Evolutionary conservation across 2,888 invertebrate species (phyloP), one percentile per base, ranked within the genome.

Genomic region (Tanypteryx hageni): DNA sequence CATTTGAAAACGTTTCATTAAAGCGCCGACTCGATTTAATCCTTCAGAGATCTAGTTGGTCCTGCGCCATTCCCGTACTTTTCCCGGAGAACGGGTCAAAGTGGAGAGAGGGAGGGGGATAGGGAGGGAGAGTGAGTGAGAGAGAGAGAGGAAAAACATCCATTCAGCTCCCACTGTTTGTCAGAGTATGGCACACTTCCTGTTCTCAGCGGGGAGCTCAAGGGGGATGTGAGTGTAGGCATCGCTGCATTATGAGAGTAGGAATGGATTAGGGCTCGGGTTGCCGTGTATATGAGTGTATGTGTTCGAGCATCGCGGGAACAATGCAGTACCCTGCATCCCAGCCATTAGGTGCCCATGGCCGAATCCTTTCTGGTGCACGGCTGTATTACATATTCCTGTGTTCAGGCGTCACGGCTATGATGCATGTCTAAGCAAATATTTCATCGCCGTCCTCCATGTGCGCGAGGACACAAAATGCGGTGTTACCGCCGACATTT

Each of bases 91-190:
- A 5, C 44, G 44, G 44, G 44, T 44, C 44, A 5, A 44, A 44
- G 5, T 44, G 44, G 44, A 44, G 44, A 5, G 44, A 44, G 44
- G 5, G 1, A 44, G 44, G 44, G 44, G 5, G 44, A 5, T 1
- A 5, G 5, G 44, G 44, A 5, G 44, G 5, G 44, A 44, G 5
- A 44, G 44, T 3, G 44, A 44, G 44, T 1, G 1, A 5, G 44
- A 44, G 44, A 44, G 5, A 44, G 44, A 5, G 44, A 1, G 44
- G 27, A 76, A 76, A 76, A 76, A 44, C 44, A 44, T 22, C n/a
- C 68, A 68, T n/a, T 68, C 68, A 68, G 22, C 76, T 76, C 76
- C 76, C 76, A 27, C 76, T 27, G 76, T 76, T 76, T 76, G 76
- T 76, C 76, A 76, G 22, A 22, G 76, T 22, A 76, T 76, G 76